phyloP scores from a whole-genome alignment of 1,140 invertebrate genomes.

The Meloidogyne chitwoodi region DNA sequence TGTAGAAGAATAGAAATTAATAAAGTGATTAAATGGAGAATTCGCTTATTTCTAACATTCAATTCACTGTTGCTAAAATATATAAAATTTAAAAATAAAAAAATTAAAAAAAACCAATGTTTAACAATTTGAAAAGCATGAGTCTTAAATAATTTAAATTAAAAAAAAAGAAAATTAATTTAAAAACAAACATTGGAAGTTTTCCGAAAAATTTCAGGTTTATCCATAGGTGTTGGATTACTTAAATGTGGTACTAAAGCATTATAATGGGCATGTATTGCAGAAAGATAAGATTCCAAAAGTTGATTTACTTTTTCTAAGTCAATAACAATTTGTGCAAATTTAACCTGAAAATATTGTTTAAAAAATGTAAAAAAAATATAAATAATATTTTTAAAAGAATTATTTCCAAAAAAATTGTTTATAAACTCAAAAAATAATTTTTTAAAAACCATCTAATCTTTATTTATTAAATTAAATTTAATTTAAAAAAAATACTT shows the following conservation, averaged over 20 bases:
- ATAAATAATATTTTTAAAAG: too few relatives aligned
- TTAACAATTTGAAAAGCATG: slow-evolving; percentile 46
- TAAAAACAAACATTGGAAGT: slow-evolving; percentile 8
- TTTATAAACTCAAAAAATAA: too few relatives aligned
- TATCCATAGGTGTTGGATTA: slow-evolving; percentile 28
- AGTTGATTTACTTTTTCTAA: slow-evolving; percentile 36
- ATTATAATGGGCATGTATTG: slow-evolving; percentile 25
- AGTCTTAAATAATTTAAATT: slow-evolving; percentile 4
- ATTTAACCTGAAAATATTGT: slow-evolving; percentile 27
- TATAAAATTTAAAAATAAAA: neutral
- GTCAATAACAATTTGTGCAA: slow-evolving; percentile 31
- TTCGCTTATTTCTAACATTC: slow-evolving; percentile 35
- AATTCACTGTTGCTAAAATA: slow-evolving; percentile 27
- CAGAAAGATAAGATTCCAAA: slow-evolving; percentile 32
- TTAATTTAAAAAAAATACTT: slow-evolving; percentile 34
- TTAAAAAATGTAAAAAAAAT: too few relatives aligned
- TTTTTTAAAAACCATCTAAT: too few relatives aligned
- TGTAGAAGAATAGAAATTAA: slow-evolving; percentile 36
- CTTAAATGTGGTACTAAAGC: slow-evolving; percentile 34
- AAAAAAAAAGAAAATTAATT: neutral
- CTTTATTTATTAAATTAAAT: neutral
- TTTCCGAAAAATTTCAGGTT: slow-evolving; percentile 39
- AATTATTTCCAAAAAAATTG: neutral
- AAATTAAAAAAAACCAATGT: slow-evolving; percentile 26
- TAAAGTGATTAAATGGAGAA: slow-evolving; percentile 35